Evolutionary conservation across 2,113 vertebrate species (phyloP).

Genomic region (Colinus virginianus): DNA sequence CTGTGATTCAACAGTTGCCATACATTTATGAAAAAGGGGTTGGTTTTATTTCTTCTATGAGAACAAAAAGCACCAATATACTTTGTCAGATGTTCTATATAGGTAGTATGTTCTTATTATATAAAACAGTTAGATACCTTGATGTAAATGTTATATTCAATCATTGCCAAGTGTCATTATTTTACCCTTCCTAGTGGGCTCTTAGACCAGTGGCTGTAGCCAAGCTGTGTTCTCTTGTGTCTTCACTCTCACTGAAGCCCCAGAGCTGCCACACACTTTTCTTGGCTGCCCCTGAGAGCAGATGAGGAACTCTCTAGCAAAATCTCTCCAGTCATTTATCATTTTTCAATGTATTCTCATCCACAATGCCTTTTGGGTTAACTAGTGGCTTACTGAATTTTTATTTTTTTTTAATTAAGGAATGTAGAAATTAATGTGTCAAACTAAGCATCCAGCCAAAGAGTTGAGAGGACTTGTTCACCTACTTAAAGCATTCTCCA

Average conservation of each 20-base stretch:
- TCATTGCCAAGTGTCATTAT: neutral
- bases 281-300: neutral
- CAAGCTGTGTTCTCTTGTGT: neutral
- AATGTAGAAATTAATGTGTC: neutral
- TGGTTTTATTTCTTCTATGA: neutral
- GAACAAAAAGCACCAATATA: neutral
- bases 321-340: neutral
- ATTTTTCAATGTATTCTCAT: neutral
- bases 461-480: neutral
- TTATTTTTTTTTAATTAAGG: neutral
- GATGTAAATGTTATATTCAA: neutral
- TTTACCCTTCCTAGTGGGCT: neutral
- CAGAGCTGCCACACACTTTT: neutral
- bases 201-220: neutral
- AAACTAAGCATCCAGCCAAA: neutral
- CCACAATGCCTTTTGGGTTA: neutral
- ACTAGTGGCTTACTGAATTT: neutral
- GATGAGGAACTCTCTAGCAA: neutral
- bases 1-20: too few relatives aligned
- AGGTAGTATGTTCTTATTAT: neutral
- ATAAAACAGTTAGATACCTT: neutral
- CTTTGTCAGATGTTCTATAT: neutral
- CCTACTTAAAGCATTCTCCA: neutral
- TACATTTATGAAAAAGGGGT: neutral
- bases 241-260: neutral